Evolutionary conservation across 2,797 vertebrate genomes (phyloP), one percentile per base, ranked within the genome.

Genomic region (Euthynnus affinis): DNA sequence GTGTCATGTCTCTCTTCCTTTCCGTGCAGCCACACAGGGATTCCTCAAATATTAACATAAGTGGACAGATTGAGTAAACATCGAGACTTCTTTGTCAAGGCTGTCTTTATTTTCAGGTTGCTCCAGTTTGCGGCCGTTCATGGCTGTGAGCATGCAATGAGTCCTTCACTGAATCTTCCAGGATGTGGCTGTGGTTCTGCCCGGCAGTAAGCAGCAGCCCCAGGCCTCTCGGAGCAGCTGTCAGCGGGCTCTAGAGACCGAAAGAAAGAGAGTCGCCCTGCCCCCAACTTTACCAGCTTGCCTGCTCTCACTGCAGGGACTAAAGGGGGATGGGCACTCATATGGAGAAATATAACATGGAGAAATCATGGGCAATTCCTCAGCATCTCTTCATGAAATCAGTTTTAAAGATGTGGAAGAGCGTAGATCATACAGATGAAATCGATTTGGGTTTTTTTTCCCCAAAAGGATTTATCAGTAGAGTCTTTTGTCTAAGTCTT

Each of bases 221-320:
- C 87, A 58, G 87, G 93, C 88, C 85, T 87, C 87, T 67, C 63
- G 2, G 67, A 91, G 90, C 94, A 94, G 93, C 93, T 94, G 93
- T 94, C 90, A 85, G 75, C 74, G 32, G 42, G 86, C 88, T 92
- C 81, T 51, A 60, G 86, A 90, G 88, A 86, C 68, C 65, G 68
- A 87, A 67, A 85, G 87, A 86, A 69, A 88, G 72, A 74, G 77
- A 71, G 60, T 8, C 59, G 81, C 94, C 93, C 92, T 91, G 88
- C 93, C 92, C 93, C 93, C 91, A 90, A 80, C 91, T 84, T 74
- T 22, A 82, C 81, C 86, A 89, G 86, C 70, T 87, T 87, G 85
- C 81, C 74, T 87, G 86, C 84, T 88, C 79, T 62, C 78, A 60
- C 88, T 76, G 85, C 87, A 84, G 88, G 81, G 55, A 77, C 78